Conservation (phyloP, 2,113 vertebrate species). For the Gobius niger region DNA sequence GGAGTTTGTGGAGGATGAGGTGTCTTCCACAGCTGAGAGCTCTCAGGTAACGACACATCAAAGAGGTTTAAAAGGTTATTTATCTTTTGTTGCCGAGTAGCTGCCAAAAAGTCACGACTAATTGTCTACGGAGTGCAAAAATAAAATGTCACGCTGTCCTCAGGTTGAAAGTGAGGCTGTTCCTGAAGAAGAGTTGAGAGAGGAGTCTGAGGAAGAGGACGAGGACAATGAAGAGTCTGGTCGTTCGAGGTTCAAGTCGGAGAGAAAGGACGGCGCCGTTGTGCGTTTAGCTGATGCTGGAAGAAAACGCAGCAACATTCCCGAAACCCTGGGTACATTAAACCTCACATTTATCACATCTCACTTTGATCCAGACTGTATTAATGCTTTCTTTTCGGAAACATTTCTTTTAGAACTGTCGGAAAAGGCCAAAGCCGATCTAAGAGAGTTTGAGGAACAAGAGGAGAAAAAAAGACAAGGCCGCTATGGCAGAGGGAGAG, state of each 20-base stretch:
- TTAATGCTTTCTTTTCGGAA: background rate
- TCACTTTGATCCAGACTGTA: background rate
- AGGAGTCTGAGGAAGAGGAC: constrained; percentile 90
- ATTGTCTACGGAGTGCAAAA: background rate
- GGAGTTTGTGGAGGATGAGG: constrained; percentile 72
- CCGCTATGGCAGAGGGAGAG: constrained; percentile 80
- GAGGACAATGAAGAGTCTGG: constrained; percentile 92
- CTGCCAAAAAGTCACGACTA: background rate
- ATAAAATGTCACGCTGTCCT: constrained; percentile 10
- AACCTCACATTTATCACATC: background rate
- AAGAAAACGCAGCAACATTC: constrained; percentile 91
- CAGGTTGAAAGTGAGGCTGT: constrained; percentile 82
- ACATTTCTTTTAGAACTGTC: constrained; percentile 83
- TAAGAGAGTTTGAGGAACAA: constrained; percentile 89
- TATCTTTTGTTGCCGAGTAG: background rate
- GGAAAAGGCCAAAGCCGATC: constrained; percentile 91
- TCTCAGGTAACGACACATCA: constrained; percentile 76
- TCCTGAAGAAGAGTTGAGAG: constrained; percentile 82
- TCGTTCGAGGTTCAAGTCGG: constrained; percentile 92
- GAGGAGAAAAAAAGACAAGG: constrained; percentile 88
- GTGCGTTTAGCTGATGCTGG: constrained; percentile 89
- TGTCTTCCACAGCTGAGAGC: constrained; percentile 46
- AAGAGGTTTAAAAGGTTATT: background rate
- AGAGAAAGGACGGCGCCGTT: constrained; percentile 90
- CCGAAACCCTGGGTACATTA: constrained; percentile 89